Evolutionary conservation across 1,140 invertebrate species (phyloP).

Genomic region (Spodoptera frugiperda): DNA sequence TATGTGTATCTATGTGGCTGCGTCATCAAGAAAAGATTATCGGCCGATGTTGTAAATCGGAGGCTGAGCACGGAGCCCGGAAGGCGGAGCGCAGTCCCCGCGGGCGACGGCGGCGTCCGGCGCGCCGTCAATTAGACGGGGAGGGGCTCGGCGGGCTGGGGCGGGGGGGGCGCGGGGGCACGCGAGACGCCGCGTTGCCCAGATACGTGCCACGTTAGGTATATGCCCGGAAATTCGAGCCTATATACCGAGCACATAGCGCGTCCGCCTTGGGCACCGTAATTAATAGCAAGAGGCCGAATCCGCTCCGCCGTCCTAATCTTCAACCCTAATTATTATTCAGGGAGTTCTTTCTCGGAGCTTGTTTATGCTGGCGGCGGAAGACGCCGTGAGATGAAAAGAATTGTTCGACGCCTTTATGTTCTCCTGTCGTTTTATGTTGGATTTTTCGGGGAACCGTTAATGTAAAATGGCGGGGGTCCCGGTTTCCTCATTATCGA

Average conservation of each 20-base stretch:
- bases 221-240: slow-evolving; percentile 77
- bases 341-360: slow-evolving; percentile 63
- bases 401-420: slow-evolving; percentile 51
- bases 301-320: slow-evolving; percentile 58
- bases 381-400: slow-evolving; percentile 57
- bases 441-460: slow-evolving; percentile 51
- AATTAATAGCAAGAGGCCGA: slow-evolving; percentile 79
- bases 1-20: slow-evolving; percentile 45
- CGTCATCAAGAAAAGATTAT: slow-evolving; percentile 83
- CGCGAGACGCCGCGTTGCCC: slow-evolving; percentile 66
- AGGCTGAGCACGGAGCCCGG: slow-evolving; percentile 64
- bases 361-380: slow-evolving; percentile 55
- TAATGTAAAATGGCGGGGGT: slow-evolving; percentile 64
- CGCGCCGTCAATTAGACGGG: slow-evolving; percentile 78
- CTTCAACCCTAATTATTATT: slow-evolving; percentile 74
- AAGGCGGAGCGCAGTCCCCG: slow-evolving; percentile 73
- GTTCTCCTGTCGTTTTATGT: slow-evolving; percentile 54
- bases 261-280: slow-evolving; percentile 71
- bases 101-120: slow-evolving; percentile 74
- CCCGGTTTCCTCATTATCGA: slow-evolving; percentile 59
- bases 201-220: slow-evolving; percentile 68
- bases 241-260: slow-evolving; percentile 58
- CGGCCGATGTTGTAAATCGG: slow-evolving; percentile 78
- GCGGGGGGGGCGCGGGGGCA: slow-evolving; percentile 49
- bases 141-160: slow-evolving; percentile 45